phyloP scores from a whole-genome alignment of 2,888 invertebrate genomes.

The Holacanthella duospinosa region DNA sequence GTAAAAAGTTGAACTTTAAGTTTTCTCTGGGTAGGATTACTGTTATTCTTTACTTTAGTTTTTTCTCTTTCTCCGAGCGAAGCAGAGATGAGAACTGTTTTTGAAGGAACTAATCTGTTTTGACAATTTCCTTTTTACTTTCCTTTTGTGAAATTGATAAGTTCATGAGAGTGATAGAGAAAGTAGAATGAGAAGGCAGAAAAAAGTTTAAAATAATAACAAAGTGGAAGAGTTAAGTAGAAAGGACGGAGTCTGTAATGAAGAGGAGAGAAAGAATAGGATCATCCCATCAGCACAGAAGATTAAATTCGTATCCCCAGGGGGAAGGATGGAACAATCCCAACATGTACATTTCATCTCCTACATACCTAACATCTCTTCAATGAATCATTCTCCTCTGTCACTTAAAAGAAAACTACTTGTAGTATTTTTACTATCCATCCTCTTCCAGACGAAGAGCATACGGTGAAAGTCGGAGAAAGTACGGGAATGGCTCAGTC shows the following conservation, averaged over 20 bases:
- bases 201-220: conserved; percentile 9
- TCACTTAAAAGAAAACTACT: too few relatives aligned
- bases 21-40: conserved; percentile 20
- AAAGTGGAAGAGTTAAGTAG: conserved; percentile 6
- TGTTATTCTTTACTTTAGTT: conserved; percentile 1
- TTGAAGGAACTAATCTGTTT: conserved; percentile 37
- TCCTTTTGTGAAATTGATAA: conserved; percentile 29
- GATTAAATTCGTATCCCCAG: conserved; percentile 38
- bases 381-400: too few relatives aligned
- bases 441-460: too few relatives aligned
- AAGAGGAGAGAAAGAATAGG: conserved; percentile 27
- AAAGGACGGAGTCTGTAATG: conserved; percentile 13
- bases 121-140: conserved; percentile 37
- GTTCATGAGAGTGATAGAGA: conserved; percentile 17
- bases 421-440: too few relatives aligned
- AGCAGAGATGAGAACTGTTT: conserved; percentile 17
- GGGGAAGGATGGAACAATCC: conserved; percentile 38
- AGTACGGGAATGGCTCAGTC: too few relatives aligned
- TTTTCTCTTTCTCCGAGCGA: too few relatives aligned
- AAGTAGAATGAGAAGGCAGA: conserved; percentile 11
- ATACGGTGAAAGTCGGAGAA: too few relatives aligned
- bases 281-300: conserved; percentile 34
- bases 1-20: too few relatives aligned
- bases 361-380: too few relatives aligned
- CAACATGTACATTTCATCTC: conserved; percentile 36